A percentile compares a stretch with the other conserved stretches of the same genome.
These are phyloP conservation scores for Helobdella robusta DNA, from an alignment of 2,888 invertebrate genomes.

Conservation along the genomic window DNA sequence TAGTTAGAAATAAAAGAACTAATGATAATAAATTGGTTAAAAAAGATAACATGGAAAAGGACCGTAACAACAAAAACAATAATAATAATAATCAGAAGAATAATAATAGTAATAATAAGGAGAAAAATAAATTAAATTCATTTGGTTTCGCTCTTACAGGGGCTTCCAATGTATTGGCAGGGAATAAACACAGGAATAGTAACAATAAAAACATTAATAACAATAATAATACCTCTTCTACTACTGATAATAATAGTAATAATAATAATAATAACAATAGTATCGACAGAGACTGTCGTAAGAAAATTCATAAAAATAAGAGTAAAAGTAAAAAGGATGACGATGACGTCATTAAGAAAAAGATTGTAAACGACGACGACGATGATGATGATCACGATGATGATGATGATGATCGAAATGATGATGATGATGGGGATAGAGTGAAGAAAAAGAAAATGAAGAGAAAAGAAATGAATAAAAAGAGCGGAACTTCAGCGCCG, in stretches of 20 bases:
- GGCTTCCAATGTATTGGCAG: too few species aligned
- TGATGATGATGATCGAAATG: neutral
- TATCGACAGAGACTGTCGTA: neutral
- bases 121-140: neutral
- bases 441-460: neutral
- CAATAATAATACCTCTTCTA: neutral
- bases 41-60: neutral
- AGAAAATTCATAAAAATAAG: neutral
- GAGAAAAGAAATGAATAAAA: neutral
- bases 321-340: neutral
- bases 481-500: too few species aligned
- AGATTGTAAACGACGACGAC: neutral
- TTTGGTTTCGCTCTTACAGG: neutral
- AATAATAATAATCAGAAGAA: neutral
- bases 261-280: neutral
- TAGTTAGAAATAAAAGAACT: neutral
- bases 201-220: neutral
- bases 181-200: too few species aligned
- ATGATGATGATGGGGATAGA: neutral
- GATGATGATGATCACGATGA: neutral
- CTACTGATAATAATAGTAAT: neutral
- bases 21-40: neutral
- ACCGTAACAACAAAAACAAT: neutral
- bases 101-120: neutral
- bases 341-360: too few species aligned